Conservation (phyloP, 2,888 invertebrate genomes). For the Pycnomerus fuliginosus region DNA sequence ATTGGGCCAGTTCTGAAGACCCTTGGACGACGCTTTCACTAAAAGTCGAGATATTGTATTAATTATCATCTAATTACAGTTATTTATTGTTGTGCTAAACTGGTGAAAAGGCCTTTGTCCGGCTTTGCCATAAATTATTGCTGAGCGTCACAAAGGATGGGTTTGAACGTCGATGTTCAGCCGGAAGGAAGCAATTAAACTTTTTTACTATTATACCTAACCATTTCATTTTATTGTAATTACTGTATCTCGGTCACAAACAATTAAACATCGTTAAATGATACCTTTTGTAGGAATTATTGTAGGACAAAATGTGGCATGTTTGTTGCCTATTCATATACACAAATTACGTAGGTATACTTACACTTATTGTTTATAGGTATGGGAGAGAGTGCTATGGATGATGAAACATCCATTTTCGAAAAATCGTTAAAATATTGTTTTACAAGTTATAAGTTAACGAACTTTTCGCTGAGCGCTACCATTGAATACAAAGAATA, state of each 20-base stretch:
- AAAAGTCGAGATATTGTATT: constrained; percentile 42
- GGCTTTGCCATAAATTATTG: constrained; percentile 26
- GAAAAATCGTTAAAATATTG: too few species aligned
- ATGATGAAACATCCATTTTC: too few species aligned
- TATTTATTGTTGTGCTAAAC: constrained; percentile 42
- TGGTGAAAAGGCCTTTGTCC: constrained; percentile 29
- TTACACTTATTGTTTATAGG: too few species aligned
- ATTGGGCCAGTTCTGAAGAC: constrained; percentile 14
- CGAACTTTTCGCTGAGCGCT: too few species aligned
- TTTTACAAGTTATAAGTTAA: too few species aligned
- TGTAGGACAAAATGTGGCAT: too few species aligned
- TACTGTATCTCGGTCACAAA: constrained; percentile 32
- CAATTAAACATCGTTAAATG: constrained; percentile 37
- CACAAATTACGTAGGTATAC: too few species aligned
- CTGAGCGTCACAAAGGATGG: constrained; percentile 12
- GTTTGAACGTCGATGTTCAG: constrained; percentile 4
- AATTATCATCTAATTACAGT: constrained; percentile 48
- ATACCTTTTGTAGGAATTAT: too few species aligned
- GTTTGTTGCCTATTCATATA: too few species aligned
- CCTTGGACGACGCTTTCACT: constrained; percentile 20
- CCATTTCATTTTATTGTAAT: constrained; percentile 32
- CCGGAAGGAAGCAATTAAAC: constrained; percentile 35
- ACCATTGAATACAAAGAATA: too few species aligned
- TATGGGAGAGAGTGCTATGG: too few species aligned
- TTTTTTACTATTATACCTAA: constrained; percentile 28